Percentiles rank a stretch among this genome's conserved stretches.
Evolutionary conservation across 92 coral and sea anemone species (phyloP).

Genomic region (Hydrozoanthus gracilis): DNA sequence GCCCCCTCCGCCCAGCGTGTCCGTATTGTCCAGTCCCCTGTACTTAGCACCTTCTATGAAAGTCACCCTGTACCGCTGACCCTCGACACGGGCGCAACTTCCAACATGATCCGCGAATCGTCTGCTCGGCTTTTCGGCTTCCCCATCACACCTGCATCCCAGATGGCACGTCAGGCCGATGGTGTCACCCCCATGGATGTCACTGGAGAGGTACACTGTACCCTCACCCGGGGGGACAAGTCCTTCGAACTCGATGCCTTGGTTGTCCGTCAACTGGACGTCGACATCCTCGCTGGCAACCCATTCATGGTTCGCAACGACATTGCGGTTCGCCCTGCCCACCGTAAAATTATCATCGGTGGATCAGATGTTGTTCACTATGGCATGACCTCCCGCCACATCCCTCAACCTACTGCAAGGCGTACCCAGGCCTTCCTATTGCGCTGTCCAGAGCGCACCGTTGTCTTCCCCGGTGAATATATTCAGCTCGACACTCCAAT

Average conservation of each 20-base stretch:
- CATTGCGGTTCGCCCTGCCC: slow-evolving; percentile 62
- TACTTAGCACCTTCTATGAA: slow-evolving; percentile 41
- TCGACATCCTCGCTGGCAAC: slow-evolving; percentile 56
- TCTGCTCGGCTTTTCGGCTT: slow-evolving; percentile 57
- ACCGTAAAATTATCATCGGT: slow-evolving; percentile 51
- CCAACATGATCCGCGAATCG: slow-evolving; percentile 45
- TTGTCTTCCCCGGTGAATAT: slow-evolving; percentile 56
- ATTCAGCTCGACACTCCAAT: slow-evolving; percentile 60
- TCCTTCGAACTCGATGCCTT: slow-evolving; percentile 57
- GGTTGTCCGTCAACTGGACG: slow-evolving; percentile 39
- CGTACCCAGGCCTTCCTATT: slow-evolving; percentile 68
- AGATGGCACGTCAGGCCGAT: slow-evolving; percentile 69
- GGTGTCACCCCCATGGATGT: slow-evolving; percentile 69
- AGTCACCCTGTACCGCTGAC: slow-evolving; percentile 54
- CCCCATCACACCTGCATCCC: slow-evolving; percentile 56
- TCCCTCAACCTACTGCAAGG: slow-evolving; percentile 50
- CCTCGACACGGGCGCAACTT: slow-evolving; percentile 60
- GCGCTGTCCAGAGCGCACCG: slow-evolving; percentile 52
- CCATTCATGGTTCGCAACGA: slow-evolving; percentile 59
- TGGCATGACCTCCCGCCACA: slow-evolving; percentile 39
- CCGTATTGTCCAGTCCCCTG: slow-evolving; percentile 44
- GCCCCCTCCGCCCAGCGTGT: slow-evolving; percentile 21
- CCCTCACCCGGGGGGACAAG: slow-evolving; percentile 46
- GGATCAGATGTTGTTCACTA: slow-evolving; percentile 54
- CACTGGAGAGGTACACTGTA: slow-evolving; percentile 56